Percentiles rank a stretch among this genome's conserved stretches.
These are phyloP conservation scores for Pachyramphus minor DNA, from an alignment of 2,113 vertebrate species.

Conservation along the genomic window DNA sequence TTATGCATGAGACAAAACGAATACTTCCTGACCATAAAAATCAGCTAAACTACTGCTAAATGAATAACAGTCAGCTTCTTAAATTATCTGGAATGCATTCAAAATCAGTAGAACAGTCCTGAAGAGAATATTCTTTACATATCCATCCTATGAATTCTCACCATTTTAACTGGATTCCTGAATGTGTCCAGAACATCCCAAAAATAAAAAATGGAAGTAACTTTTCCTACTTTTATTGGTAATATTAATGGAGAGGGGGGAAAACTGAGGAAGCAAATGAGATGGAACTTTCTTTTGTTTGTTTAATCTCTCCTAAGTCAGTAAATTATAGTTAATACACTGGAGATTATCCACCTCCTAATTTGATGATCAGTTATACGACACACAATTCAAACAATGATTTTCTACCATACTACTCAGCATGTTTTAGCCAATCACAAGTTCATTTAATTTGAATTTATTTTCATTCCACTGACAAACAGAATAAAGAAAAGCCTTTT, in stretches of 20 bases:
- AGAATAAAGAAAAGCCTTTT: background rate
- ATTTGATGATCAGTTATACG: background rate
- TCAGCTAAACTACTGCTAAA: background rate
- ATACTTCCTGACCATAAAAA: background rate
- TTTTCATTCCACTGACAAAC: background rate
- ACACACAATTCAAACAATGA: background rate
- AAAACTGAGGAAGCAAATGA: background rate
- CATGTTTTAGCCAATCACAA: background rate
- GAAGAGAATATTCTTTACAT: background rate
- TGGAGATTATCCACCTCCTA: background rate
- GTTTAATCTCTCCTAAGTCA: background rate
- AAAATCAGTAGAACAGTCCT: background rate
- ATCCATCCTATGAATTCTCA: background rate
- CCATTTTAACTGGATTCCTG: background rate
- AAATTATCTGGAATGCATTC: background rate
- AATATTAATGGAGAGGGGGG: background rate
- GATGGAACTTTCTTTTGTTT: background rate
- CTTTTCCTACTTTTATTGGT: background rate
- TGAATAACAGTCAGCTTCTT: background rate
- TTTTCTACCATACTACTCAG: background rate
- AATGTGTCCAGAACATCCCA: background rate
- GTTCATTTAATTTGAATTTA: background rate
- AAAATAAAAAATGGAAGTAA: accelerated
- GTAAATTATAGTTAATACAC: background rate
- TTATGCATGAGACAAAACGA: background rate